A percentile compares a stretch with the other conserved stretches of the same genome.
Conservation (phyloP, 2,797 vertebrate genomes). For the Synaphobranchus kaupii region DNA sequence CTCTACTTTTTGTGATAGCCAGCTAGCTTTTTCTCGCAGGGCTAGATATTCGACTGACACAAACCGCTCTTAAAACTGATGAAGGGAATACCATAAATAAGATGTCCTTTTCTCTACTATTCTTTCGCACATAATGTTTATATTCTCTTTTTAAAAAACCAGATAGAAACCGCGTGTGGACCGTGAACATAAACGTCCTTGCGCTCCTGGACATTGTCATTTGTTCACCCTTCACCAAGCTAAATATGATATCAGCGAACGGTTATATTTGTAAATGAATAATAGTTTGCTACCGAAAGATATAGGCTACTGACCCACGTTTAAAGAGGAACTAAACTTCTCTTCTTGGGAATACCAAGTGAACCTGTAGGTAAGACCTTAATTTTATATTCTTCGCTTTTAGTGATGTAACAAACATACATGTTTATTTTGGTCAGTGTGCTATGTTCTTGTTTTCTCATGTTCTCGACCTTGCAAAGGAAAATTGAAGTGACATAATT, state of each 20-base stretch:
- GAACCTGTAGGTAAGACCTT: slow-evolving; percentile 60
- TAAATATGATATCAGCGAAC: slow-evolving; percentile 13
- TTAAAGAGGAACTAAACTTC: slow-evolving; percentile 12
- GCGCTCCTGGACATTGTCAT: slow-evolving; percentile 4
- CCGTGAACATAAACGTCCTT: slow-evolving; percentile 10
- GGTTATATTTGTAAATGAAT: slow-evolving; percentile 7
- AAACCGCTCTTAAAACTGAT: not conserved
- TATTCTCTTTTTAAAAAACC: not conserved
- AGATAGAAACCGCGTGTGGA: not conserved
- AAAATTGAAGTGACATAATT: slow-evolving; percentile 6
- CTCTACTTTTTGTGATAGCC: slow-evolving; percentile 3
- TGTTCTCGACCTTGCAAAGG: not conserved
- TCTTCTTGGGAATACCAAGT: slow-evolving; percentile 51
- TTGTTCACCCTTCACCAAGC: slow-evolving; percentile 9
- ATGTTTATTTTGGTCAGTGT: not conserved
- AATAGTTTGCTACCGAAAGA: slow-evolving; percentile 11
- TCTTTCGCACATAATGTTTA: not conserved
- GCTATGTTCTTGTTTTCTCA: not conserved
- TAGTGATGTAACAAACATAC: slow-evolving; percentile 49
- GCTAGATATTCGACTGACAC: not conserved
- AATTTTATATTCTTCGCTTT: slow-evolving; percentile 43
- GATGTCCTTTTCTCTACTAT: not conserved
- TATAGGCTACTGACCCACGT: not conserved
- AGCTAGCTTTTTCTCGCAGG: not conserved
- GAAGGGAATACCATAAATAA: slow-evolving; percentile 5